Percentiles rank a stretch among this genome's conserved stretches.
Evolutionary conservation across 2,113 vertebrate species (phyloP).

Genomic region (Phodopus roborovskii): DNA sequence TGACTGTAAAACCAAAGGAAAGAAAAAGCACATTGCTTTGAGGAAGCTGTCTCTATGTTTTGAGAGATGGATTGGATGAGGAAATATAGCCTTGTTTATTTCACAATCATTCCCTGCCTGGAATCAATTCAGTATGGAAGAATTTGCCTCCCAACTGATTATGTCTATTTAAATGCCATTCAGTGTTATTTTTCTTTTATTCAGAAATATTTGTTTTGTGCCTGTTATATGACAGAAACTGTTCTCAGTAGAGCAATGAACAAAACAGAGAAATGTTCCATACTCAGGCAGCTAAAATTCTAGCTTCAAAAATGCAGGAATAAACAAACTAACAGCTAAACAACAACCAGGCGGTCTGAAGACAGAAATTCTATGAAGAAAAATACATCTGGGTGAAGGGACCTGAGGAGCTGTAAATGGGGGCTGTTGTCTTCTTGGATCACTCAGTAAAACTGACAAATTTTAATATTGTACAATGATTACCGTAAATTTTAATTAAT

Average conservation of each 20-base stretch:
- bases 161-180: conserved; percentile 1
- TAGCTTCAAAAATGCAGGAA: neutral
- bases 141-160: neutral
- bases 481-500: neutral
- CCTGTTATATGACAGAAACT: neutral
- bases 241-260: conserved; percentile 14
- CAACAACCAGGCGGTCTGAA: neutral
- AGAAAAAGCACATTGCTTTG: neutral
- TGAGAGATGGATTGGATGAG: neutral
- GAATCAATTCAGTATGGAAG: conserved; percentile 17
- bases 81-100: conserved; percentile 23
- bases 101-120: neutral
- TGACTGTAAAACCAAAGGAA: neutral
- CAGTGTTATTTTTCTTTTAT: conserved; percentile 22
- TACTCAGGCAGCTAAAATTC: neutral
- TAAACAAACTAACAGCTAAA: conserved; percentile 21
- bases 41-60: neutral
- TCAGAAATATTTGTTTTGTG: neutral
- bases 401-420: neutral
- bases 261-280: neutral
- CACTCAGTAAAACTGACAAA: neutral
- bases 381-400: neutral
- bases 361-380: neutral
- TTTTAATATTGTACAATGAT: neutral
- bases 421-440: neutral